A percentile compares a stretch with the other conserved stretches of the same genome.
These are phyloP conservation scores for Hippoglossus hippoglossus DNA, from an alignment of 2,797 vertebrate species.

Conservation along the genomic window DNA sequence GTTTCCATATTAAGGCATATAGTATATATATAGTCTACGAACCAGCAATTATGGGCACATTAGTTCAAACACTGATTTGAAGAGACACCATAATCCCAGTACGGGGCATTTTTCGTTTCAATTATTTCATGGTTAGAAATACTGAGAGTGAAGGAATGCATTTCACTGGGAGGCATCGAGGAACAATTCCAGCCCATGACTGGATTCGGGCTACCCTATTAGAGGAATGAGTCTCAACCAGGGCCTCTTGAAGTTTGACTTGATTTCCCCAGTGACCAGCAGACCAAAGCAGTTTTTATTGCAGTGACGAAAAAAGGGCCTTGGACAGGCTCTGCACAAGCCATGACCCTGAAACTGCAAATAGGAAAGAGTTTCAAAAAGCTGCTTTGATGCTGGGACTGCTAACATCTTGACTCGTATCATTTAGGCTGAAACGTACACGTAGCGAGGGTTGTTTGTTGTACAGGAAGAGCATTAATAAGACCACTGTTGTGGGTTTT, in stretches of 20 bases:
- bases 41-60: background rate
- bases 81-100: constrained; percentile 19
- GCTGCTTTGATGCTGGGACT: constrained; percentile 13
- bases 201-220: constrained; percentile 47
- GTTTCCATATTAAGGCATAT: background rate
- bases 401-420: constrained; percentile 9
- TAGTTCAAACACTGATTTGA: background rate
- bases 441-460: background rate
- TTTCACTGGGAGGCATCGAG: constrained; percentile 39
- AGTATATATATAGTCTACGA: too few species aligned
- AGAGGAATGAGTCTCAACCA: constrained; percentile 60
- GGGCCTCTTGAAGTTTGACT: constrained; percentile 57
- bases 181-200: constrained; percentile 46
- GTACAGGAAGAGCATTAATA: background rate
- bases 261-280: constrained; percentile 74
- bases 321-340: constrained; percentile 44
- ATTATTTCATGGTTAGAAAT: constrained; percentile 20
- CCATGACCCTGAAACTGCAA: constrained; percentile 39
- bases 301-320: constrained; percentile 45
- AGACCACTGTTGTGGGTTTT: background rate
- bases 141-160: constrained; percentile 26
- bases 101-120: background rate
- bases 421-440: background rate
- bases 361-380: constrained; percentile 29
- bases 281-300: constrained; percentile 51